These are phyloP conservation scores for Neopelma chrysocephalum DNA, from an alignment of 2,797 vertebrate genomes.

Conservation along the genomic window DNA sequence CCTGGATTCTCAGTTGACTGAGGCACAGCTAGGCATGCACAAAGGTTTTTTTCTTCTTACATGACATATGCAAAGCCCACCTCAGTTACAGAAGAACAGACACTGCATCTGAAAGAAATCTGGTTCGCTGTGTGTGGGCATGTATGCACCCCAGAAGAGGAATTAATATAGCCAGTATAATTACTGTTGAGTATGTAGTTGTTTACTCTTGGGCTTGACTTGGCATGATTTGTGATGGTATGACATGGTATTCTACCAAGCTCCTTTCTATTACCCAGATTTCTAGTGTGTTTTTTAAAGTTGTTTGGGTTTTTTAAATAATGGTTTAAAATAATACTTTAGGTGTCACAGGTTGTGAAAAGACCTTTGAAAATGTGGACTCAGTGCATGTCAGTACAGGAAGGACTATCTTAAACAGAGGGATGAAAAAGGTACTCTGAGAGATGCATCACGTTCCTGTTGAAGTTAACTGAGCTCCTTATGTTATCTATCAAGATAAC, in stretches of 20 bases:
- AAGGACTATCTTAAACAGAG: background rate
- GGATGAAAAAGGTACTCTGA: background rate
- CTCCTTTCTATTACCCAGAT: background rate
- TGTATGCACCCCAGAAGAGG: background rate
- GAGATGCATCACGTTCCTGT: background rate
- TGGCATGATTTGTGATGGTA: background rate
- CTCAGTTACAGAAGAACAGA: conserved; percentile 26
- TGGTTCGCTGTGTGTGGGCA: background rate
- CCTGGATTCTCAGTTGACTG: conserved; percentile 28
- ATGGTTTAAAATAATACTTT: background rate
- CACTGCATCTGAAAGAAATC: background rate
- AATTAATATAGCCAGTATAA: background rate
- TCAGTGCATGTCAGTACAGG: background rate
- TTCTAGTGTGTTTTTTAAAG: background rate
- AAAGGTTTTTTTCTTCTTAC: background rate
- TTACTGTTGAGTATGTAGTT: background rate
- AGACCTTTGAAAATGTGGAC: background rate
- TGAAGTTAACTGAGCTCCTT: too few relatives aligned
- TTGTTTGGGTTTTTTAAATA: background rate
- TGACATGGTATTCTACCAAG: background rate
- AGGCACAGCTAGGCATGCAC: background rate
- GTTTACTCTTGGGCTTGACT: conserved; percentile 5
- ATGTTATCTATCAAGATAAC: background rate
- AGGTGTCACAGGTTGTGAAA: background rate
- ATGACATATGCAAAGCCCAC: background rate